Base-by-base conservation (phyloP, 2,888 invertebrate species). In the Dryococelus australis region DNA sequence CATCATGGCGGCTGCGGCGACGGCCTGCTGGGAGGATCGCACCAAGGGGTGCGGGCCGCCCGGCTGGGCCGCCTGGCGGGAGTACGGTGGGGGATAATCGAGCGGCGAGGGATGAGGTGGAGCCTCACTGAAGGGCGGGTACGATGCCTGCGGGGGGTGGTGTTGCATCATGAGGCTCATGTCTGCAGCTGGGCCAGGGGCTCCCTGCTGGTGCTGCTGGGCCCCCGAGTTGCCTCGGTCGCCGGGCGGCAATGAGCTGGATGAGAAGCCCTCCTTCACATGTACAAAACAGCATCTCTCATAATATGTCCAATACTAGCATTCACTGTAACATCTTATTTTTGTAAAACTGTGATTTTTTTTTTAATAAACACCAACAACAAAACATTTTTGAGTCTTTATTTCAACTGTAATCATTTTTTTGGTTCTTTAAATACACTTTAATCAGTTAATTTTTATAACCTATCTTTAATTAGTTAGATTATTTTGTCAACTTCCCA, bases 1-100 rank as follows among this genome's bases (percentile, higher is more conserved):
- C 93, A 93, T 93, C 93, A 93, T 93, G 27, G 93, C 93, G 9
- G 93, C 93, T n/a, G 93, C 93, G 13, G 93, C 93, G 26, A 93
- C 93, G 24, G 93, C 93, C 5, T 93, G 86, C 78, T 87, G 88
- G 28, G 87, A 79, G 27, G 86, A 43, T 8, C 47, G 24, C 28
- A 86, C 86, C 35, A 87, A 80, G 26, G 65, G 84, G n/a, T 84
- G 86, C 20, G 51, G 86, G 47, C 28, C n/a, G 35, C 26, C 78
- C 43, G 26, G 86, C 78, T 24, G 86, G 53, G 27, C 83, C 35
- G 28, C 35, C 16, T 83, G 83, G 28, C 43, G 35, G 20, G 83
- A 83, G 35, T 83, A 35, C 20, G 85, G 87, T 5, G 80, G 81
- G 3, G 35, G 47, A 47, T 85, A 85, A 53, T 83, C 83, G 16